Evolutionary conservation across 2,888 invertebrate genomes (phyloP), one percentile per base, ranked within the genome.

Genomic region (Melinaea menophilus): DNA sequence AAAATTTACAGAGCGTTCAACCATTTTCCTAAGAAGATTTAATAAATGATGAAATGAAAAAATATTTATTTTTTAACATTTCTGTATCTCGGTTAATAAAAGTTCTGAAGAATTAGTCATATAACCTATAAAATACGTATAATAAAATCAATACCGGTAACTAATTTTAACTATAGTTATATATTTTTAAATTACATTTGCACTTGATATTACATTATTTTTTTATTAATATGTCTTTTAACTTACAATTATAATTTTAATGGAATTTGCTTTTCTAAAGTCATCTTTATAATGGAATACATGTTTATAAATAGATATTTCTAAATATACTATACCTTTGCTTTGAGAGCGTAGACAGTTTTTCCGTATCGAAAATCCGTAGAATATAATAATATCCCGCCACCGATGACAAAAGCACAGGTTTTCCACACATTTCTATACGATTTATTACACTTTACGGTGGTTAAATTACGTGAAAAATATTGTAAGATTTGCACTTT

Each of bases 291-390:
- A 3, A 5, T 31, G 7, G n/a, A 41, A 45, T 51, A 55, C 33
- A 22, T 12, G 51, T 55, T 58, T 58, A 69, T 62, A 70, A 66
- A 69, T 63, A 67, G 63, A 60, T 31, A 57, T 57, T 22, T 64
- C 65, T 66, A 68, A 62, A 61, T 62, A 67, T 68, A 22, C 22
- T 22, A 67, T 80, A 90, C 91, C 91, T 91, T 91, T 71, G 82
- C 82, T 82, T 91, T 90, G 72, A 91, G 82, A 63, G 91, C 91
- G 78, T 86, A 85, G 56, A 91, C 89, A 31, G 84, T 85, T 69
- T 75, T 82, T 69, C 76, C 79, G 79, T 83, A 82, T 62, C 79
- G 66, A 59, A 66, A 80, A 79, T 84, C 82, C 56, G 78, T 75
- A n/a, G 82, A 80, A 73, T 89, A 91, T 68, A 84, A 82, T 68